Evolutionary conservation across 2,888 invertebrate genomes (phyloP).

Genomic region (Cantharis lateralis): DNA sequence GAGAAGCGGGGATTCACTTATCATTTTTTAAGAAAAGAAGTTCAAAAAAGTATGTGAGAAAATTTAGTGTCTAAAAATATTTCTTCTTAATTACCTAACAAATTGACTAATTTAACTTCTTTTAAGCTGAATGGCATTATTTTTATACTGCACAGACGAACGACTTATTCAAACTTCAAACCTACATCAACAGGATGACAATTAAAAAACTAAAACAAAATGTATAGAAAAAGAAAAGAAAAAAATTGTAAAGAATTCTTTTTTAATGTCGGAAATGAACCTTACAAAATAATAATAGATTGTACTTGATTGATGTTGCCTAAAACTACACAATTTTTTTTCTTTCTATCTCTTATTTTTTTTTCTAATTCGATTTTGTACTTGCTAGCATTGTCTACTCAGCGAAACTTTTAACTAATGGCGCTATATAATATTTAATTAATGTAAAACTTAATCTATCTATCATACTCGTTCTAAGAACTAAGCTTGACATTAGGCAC

Average conservation of each 20-base stretch:
- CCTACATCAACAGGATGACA: slow-evolving; percentile 3
- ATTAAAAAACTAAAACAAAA: neutral
- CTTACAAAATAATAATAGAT: slow-evolving; percentile 35
- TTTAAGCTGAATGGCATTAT: neutral
- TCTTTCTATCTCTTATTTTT: neutral
- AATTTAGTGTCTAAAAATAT: neutral
- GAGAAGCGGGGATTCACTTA: neutral
- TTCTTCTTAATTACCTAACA: slow-evolving; percentile 2
- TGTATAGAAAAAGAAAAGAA: slow-evolving; percentile 1
- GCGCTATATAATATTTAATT: neutral
- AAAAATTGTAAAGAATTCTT: slow-evolving; percentile 15
- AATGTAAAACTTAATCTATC: neutral
- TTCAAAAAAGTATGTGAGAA: neutral
- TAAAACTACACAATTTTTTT: slow-evolving; percentile 12
- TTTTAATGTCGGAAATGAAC: slow-evolving; percentile 32
- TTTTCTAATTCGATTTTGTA: neutral
- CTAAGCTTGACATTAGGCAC: neutral
- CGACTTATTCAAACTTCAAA: slow-evolving; percentile 3
- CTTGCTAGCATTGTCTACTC: neutral
- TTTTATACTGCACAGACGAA: neutral
- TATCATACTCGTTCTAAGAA: neutral
- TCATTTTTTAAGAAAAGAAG: neutral
- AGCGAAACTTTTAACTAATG: neutral
- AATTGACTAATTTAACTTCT: slow-evolving; percentile 1
- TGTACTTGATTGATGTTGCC: slow-evolving; percentile 33